These are phyloP conservation scores for Mobula hypostoma DNA, from an alignment of 2,113 vertebrate genomes.

Conservation along the genomic window DNA sequence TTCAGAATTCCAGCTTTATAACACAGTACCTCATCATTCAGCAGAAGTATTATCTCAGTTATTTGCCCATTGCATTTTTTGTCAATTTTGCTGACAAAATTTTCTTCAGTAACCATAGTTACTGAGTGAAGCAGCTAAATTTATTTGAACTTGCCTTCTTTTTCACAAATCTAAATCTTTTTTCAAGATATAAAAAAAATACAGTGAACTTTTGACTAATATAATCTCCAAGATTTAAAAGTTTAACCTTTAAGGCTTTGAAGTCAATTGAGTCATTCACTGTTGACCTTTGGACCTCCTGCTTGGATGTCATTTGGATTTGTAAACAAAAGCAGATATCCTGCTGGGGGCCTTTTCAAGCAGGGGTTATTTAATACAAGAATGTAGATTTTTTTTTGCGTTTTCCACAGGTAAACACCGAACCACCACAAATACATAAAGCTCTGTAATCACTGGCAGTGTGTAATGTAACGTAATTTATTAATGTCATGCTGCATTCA, in stretches of 20 bases:
- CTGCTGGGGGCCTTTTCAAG: not conserved
- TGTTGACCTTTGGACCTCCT: not conserved
- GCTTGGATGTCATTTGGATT: slow-evolving; percentile 10
- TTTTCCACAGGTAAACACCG: not conserved
- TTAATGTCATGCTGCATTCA: not conserved
- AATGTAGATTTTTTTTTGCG: not conserved
- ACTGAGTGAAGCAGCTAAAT: not conserved
- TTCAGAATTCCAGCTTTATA: too few relatives aligned
- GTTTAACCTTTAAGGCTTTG: slow-evolving; percentile 7
- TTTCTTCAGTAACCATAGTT: not conserved
- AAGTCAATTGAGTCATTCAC: not conserved
- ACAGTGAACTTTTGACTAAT: not conserved
- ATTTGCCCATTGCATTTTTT: too few relatives aligned
- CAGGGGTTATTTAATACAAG: not conserved
- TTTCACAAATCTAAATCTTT: not conserved
- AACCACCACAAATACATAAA: not conserved
- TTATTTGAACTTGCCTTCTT: not conserved
- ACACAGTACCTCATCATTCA: too few relatives aligned
- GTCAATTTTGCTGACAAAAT: too few relatives aligned
- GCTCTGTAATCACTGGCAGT: not conserved
- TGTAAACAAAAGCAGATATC: not conserved
- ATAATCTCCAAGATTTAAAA: not conserved
- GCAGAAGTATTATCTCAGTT: too few relatives aligned
- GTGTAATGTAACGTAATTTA: not conserved
- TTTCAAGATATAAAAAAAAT: not conserved